These are phyloP conservation scores for Empidonax traillii DNA, from an alignment of 2,113 vertebrate genomes.

Conservation along the genomic window DNA sequence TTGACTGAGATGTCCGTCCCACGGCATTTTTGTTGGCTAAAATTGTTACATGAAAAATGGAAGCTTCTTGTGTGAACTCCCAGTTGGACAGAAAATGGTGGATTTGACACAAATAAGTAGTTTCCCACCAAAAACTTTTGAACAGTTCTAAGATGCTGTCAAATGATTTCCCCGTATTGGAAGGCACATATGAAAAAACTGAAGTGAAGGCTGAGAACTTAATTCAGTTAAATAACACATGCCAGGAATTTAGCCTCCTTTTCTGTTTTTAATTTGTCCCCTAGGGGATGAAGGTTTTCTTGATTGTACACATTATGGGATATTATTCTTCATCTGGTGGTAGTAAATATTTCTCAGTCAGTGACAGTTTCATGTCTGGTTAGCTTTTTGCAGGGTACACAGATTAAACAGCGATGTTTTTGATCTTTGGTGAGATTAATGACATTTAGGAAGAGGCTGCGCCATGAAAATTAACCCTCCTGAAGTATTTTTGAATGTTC, in stretches of 20 bases:
- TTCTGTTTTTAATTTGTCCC: conserved; percentile 57
- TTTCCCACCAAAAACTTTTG: not conserved
- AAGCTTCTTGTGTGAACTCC: not conserved
- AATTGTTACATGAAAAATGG: not conserved
- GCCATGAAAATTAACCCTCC: not conserved
- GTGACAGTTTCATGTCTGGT: conserved; percentile 24
- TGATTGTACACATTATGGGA: not conserved
- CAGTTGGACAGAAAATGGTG: not conserved
- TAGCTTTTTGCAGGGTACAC: not conserved
- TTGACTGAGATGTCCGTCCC: not conserved
- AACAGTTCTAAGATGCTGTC: not conserved
- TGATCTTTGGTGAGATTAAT: conserved; percentile 12
- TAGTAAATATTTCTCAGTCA: conserved; percentile 42
- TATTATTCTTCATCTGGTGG: conserved; percentile 25
- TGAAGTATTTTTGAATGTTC: not conserved
- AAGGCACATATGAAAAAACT: not conserved
- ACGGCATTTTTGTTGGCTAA: not conserved
- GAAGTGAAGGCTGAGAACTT: not conserved
- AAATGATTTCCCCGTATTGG: not conserved
- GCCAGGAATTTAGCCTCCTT: not conserved
- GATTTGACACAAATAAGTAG: not conserved
- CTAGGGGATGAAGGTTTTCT: not conserved
- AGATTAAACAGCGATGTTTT: conserved; percentile 16
- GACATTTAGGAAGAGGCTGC: not conserved
- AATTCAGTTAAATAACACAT: not conserved